These are phyloP conservation scores for Petrocephalus microphthalmus DNA, from an alignment of 2,113 vertebrate genomes.

Conservation along the genomic window DNA sequence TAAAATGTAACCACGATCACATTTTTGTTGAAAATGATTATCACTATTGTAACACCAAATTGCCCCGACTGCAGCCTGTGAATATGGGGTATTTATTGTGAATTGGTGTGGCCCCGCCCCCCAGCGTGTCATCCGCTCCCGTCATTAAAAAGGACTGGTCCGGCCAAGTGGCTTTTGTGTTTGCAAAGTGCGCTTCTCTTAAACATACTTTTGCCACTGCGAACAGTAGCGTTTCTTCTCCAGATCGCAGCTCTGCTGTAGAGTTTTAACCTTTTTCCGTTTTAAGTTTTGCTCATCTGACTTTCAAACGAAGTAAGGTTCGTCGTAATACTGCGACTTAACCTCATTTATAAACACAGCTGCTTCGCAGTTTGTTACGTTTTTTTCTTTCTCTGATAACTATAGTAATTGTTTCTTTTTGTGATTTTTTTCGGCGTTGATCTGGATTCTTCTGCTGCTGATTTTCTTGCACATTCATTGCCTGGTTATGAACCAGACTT, in stretches of 20 bases:
- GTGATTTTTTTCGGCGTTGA: neutral
- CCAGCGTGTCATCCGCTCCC: neutral
- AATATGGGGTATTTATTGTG: neutral
- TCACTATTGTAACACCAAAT: neutral
- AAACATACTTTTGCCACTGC: slow-evolving; percentile 25
- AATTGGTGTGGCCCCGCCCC: neutral
- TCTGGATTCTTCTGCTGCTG: neutral
- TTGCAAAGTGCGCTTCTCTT: slow-evolving; percentile 41
- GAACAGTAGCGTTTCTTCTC: neutral
- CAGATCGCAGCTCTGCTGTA: neutral
- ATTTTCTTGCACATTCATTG: neutral
- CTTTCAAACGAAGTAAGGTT: neutral
- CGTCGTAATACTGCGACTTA: neutral
- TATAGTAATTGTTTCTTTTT: neutral
- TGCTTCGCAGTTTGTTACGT: neutral
- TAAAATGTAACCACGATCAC: neutral
- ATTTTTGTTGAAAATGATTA: neutral
- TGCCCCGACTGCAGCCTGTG: neutral
- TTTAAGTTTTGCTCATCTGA: neutral
- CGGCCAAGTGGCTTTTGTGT: slow-evolving; percentile 35
- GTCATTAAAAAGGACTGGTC: slow-evolving; percentile 38
- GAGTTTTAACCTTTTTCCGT: neutral
- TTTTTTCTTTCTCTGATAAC: neutral
- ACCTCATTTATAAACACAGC: neutral
- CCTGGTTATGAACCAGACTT: slow-evolving; percentile 3